Evolutionary conservation across 2,113 vertebrate genomes (phyloP).

Genomic region (Passer montanus): DNA sequence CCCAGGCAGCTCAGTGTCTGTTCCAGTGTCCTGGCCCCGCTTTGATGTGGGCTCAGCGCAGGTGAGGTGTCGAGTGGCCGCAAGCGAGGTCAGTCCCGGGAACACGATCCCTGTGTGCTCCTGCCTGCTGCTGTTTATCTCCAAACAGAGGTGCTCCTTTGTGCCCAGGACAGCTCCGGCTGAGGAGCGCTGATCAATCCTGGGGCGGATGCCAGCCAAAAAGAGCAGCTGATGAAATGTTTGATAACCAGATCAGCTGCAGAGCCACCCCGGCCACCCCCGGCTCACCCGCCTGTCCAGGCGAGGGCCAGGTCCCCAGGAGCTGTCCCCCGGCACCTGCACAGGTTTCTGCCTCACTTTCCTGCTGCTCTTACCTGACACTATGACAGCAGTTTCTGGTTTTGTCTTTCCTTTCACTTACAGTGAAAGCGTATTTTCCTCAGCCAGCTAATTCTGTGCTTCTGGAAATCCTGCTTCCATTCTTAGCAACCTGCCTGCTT

Average conservation of each 20-base stretch:
- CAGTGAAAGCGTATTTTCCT: neutral
- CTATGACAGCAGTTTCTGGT: neutral
- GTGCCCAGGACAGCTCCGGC: neutral
- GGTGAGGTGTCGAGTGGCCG: neutral
- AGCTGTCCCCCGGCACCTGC: neutral
- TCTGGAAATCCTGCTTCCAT: conserved; percentile 17
- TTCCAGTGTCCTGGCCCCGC: fast-evolving
- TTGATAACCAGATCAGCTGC: neutral
- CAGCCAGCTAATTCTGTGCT: neutral
- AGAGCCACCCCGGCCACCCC: neutral
- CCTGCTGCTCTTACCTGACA: neutral
- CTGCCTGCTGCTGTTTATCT: neutral
- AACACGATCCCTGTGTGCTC: neutral
- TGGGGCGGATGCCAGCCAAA: neutral
- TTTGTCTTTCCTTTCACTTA: neutral
- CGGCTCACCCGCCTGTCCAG: neutral
- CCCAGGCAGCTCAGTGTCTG: neutral
- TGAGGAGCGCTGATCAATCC: neutral
- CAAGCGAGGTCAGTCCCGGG: neutral
- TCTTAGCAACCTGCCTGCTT: neutral
- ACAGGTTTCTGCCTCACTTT: fast-evolving
- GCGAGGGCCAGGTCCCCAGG: neutral
- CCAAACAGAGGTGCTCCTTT: neutral
- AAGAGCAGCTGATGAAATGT: neutral
- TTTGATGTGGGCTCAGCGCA: neutral